phyloP scores from a whole-genome alignment of 2,113 vertebrate genomes.

The Bubalus kerabau region DNA sequence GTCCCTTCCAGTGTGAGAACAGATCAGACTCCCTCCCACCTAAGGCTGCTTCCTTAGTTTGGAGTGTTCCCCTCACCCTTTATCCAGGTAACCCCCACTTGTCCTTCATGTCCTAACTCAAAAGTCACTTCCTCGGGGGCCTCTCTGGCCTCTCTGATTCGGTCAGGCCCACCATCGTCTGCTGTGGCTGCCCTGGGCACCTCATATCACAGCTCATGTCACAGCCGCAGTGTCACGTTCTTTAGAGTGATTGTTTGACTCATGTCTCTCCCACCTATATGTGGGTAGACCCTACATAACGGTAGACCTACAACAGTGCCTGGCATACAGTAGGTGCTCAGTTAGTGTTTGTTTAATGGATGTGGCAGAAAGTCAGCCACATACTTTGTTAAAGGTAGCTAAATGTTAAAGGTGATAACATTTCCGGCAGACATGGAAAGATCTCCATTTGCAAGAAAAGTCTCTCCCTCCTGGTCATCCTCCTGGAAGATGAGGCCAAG shows the following conservation, averaged over 20 bases:
- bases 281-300: not conserved
- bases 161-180: not conserved
- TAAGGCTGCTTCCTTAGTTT: not conserved
- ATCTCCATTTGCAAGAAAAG: not conserved
- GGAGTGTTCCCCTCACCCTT: not conserved
- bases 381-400: not conserved
- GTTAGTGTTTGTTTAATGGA: not conserved
- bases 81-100: not conserved
- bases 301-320: not conserved
- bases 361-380: not conserved
- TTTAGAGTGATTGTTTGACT: not conserved
- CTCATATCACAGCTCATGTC: not conserved
- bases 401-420: not conserved
- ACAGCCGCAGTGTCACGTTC: fast-evolving
- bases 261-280: not conserved
- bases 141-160: too few relatives aligned
- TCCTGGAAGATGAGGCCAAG: not conserved
- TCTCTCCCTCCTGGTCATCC: not conserved
- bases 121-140: not conserved
- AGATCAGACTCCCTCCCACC: not conserved
- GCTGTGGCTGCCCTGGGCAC: fast-evolving
- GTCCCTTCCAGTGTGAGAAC: not conserved
- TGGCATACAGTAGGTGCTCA: not conserved
- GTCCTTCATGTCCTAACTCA: not conserved
- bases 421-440: not conserved